Conservation (phyloP, 35 echinoderm and acorn worm genomes). For the Patiria miniata region DNA sequence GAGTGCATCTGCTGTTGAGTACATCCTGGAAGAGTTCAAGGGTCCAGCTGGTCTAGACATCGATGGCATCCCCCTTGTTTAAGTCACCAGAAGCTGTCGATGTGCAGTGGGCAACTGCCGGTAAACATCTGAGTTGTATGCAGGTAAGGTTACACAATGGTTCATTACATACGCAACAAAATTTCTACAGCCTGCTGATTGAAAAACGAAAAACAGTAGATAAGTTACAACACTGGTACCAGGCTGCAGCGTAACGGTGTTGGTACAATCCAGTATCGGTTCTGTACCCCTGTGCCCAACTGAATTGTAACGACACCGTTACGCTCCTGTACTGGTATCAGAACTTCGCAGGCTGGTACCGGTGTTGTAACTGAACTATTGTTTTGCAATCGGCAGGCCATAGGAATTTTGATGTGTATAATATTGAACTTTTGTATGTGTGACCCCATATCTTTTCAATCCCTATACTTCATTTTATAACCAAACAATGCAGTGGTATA, state of each 20-base stretch:
- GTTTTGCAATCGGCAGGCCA: not conserved
- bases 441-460: not conserved
- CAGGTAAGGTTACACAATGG: slow-evolving; percentile 42
- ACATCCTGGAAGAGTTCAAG: slow-evolving; percentile 61
- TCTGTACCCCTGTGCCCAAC: not conserved
- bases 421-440: not conserved
- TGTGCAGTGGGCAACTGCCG: slow-evolving; percentile 54
- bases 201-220: too few species aligned
- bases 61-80: slow-evolving; percentile 65
- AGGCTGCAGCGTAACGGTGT: too few species aligned
- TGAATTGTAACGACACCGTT: not conserved
- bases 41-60: slow-evolving; percentile 73
- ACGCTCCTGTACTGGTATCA: not conserved
- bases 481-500: not conserved
- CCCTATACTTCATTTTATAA: not conserved
- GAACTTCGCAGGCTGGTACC: not conserved
- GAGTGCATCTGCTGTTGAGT: slow-evolving; percentile 53
- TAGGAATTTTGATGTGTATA: not conserved
- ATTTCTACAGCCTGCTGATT: not conserved
- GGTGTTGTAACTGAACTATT: not conserved
- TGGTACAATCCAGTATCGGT: not conserved
- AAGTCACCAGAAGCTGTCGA: slow-evolving; percentile 67
- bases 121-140: slow-evolving; percentile 75
- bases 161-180: not conserved
- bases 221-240: too few species aligned